Evolutionary conservation across 2,888 invertebrate genomes (phyloP), one percentile per base, ranked within the genome.

Genomic region (Lasioglossum calceatum): DNA sequence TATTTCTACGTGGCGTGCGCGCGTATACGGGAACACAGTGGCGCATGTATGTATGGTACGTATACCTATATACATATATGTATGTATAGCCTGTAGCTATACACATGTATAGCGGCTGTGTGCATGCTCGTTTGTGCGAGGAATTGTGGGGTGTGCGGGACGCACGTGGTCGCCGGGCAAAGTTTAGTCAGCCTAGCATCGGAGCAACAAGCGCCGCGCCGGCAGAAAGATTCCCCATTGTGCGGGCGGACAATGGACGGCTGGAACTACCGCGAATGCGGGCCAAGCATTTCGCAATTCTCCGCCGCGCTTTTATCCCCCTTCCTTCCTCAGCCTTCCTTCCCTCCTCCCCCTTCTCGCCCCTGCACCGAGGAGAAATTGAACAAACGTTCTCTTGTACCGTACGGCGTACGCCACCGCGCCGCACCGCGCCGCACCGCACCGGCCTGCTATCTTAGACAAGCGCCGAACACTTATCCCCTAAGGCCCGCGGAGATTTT

Each of bases 191-290:
- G 90, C 36, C 80, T 71, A 85, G 74, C 81, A 84, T 85, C 85
- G 84, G 90, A 88, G 90, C 91, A 92, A 92, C 91, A 92, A 92
- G 92, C 92, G 85, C 72, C 84, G 92, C 92, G 85, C 72, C 84
- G 87, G 82, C 61, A 92, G 89, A 92, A 92, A 92, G 92, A 92
- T 90, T 87, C 84, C 67, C 91, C 87, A 92, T 92, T 92, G 92
- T 92, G 81, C 76, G 71, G 71, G 86, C 88, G 90, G 86, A 93
- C 92, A 93, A 93, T 93, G 87, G 90, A 82, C 86, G 87, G 83
- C 87, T 90, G 87, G 78, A 87, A 85, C 88, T 87, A 87, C 83
- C 58, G 88, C 87, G 87, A 88, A 88, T 87, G 82, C 88, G 87
- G 87, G 87, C 89, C 86, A 89, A 88, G 85, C 89, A 89, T 88